Base-by-base conservation (phyloP, 2,888 invertebrate genomes). In the Nemotelus nigrinus region DNA sequence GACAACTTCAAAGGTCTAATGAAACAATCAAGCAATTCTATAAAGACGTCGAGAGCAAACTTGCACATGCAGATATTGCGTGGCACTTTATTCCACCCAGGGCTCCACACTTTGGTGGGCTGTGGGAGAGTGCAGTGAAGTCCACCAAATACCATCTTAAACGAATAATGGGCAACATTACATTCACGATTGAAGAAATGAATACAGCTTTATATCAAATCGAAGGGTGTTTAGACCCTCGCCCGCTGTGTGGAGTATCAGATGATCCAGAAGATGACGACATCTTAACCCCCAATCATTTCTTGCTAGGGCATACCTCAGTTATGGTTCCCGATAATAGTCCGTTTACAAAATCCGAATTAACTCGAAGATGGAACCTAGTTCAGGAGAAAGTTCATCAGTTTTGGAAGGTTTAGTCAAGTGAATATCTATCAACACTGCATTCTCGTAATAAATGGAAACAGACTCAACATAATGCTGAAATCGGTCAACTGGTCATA, bases 11-110 rank as follows among this genome's bases (percentile, higher is more conserved):
- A 7, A 43, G 2, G 53, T 71, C 2, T 43, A 2, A 1, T n/a
- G n/a, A 71, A 60, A 6, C 67, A 53, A 57, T 78, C 44, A 71
- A n/a, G 25, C 72, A 75, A 48, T 75, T 57, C 63, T 57, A 74
- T n/a, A 3, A 8, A 8, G 6, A 43, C 2, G 58, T 57, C 10
- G 43, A 39, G 25, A n/a, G 25, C 2, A 25, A 47, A 2, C 48
- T 63, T 3, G 41, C 4, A 25, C 2, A 76, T 7, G 53, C 48
- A 57, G 2, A n/a, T n/a, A n/a, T n/a, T n/a, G n/a, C n/a, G n/a
- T n/a, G n/a, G n/a, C n/a, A n/a, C n/a, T n/a, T n/a, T n/a, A n/a
- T n/a, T n/a, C n/a, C n/a, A n/a, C n/a, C n/a, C n/a, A n/a, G n/a
- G n/a, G n/a, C n/a, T n/a, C n/a, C n/a, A n/a, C n/a, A n/a, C n/a